Evolutionary conservation across 2,113 vertebrate genomes (phyloP), one percentile per base, ranked within the genome.

Genomic region (Coryphaenoides rupestris): DNA sequence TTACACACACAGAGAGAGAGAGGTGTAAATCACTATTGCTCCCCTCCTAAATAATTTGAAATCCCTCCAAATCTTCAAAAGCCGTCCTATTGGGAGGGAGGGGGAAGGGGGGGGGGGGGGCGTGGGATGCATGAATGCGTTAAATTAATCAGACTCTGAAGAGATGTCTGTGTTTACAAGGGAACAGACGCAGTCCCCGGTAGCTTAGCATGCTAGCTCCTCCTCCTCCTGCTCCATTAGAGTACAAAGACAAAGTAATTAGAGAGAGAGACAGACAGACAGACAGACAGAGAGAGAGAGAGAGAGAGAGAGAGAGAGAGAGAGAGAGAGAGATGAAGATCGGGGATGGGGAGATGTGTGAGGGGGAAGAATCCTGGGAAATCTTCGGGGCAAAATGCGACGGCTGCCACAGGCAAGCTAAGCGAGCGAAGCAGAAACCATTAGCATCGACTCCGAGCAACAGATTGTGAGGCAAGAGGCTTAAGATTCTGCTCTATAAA

Each of bases 11-110:
- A 21, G 1, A 40, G 17, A 16, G n/a, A 70, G 2, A 55, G 40
- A 61, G 50, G 26, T 74, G 55, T 53, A 70, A 58, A 62, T 40
- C 2, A 5, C 40, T 63, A 58, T 70, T 70, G 16, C 67, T 73
- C 74, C 68, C 59, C 49, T 64, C 50, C 55, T 68, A 46, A 73
- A 74, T 63, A 68, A 57, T 62, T 68, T 78, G 73, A 79, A 73
- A 56, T 3, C 2, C 28, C n/a, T 50, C 70, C 59, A 70, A 60
- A 69, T 67, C 55, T 78, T 78, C 33, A 40, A 70, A 78, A 80
- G 69, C 67, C 64, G 64, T 21, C 68, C 55, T 5, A 55, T 69
- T 68, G 54, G 70, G 62, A 52, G 58, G 14, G 19, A 49, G 52
- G 47, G 61, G 68, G 52, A 4, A 23, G 57, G 62, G 5, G 13